phyloP scores from a whole-genome alignment of 1,140 invertebrate genomes.

The Drosophila arawakana region DNA sequence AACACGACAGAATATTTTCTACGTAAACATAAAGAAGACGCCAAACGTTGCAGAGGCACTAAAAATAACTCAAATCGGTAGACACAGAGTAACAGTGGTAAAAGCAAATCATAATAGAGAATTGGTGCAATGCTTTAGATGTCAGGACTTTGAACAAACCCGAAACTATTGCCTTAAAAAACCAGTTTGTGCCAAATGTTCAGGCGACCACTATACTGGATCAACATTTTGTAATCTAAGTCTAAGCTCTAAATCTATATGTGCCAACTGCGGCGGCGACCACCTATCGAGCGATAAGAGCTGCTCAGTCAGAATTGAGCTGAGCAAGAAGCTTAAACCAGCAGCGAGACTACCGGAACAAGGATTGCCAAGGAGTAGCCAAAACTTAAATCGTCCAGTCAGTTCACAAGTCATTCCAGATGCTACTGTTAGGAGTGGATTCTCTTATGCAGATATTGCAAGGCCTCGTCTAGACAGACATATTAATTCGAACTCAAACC shows the following conservation, averaged over 20 bases:
- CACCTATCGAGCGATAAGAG: constrained; percentile 19
- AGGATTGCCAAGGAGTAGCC: neutral
- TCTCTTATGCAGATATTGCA: constrained; percentile 5
- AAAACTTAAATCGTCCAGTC: neutral
- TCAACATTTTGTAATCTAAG: neutral
- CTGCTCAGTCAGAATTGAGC: constrained; percentile 15
- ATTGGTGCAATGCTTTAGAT: constrained; percentile 26
- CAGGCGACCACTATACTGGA: constrained; percentile 15
- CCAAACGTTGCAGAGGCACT: constrained; percentile 19
- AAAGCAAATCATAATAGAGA: constrained; percentile 19
- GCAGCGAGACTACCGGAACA: constrained; percentile 8
- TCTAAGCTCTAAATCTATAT: constrained; percentile 3
- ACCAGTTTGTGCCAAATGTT: constrained; percentile 28
- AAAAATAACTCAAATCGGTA: constrained; percentile 25
- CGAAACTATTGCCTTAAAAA: constrained; percentile 31
- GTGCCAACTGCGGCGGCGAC: constrained; percentile 25
- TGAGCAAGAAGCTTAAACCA: constrained; percentile 25
- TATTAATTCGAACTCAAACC: neutral
- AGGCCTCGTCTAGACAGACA: neutral
- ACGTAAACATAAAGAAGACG: constrained; percentile 16
- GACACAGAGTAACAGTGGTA: constrained; percentile 18
- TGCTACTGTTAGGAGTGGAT: neutral
- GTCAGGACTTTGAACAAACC: constrained; percentile 25
- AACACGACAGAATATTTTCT: constrained; percentile 29
- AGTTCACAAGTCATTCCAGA: constrained; percentile 12